Evolutionary conservation across 2,113 vertebrate species (phyloP).

Genomic region (Opisthocomus hoazin): DNA sequence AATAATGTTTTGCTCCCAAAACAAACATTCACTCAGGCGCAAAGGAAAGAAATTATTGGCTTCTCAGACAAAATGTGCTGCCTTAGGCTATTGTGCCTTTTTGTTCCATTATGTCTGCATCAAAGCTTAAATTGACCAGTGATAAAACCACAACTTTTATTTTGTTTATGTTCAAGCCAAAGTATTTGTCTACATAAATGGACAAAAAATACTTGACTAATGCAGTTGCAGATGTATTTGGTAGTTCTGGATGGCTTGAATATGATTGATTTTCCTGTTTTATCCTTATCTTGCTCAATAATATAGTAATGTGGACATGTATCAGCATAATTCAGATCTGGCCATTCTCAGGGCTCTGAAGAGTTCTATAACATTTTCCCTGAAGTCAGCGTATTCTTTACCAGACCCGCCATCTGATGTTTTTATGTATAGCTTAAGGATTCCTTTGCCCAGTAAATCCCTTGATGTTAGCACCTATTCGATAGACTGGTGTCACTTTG

Average conservation of each 20-base stretch:
- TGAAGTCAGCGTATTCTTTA: not conserved
- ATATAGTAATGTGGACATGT: not conserved
- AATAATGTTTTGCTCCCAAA: not conserved
- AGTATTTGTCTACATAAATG: not conserved
- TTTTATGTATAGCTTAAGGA: not conserved
- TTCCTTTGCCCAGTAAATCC: not conserved
- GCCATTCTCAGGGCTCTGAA: not conserved
- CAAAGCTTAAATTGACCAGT: conserved; percentile 5
- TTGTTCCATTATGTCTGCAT: conserved; percentile 23
- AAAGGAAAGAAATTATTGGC: not conserved
- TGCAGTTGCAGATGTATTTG: conserved; percentile 4
- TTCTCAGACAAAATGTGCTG: not conserved
- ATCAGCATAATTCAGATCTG: conserved; percentile 17
- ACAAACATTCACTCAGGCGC: not conserved
- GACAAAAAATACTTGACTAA: conserved; percentile 2
- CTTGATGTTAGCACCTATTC: not conserved
- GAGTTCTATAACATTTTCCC: not conserved
- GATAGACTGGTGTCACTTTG: not conserved
- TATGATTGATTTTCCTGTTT: conserved; percentile 35
- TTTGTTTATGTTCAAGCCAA: conserved; percentile 22
- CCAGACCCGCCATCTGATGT: not conserved
- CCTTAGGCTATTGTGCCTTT: not conserved
- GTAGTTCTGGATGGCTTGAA: not conserved
- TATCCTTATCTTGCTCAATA: conserved; percentile 27
- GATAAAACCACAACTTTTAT: conserved; percentile 27